These are phyloP conservation scores for Phalanger gymnotis DNA, from an alignment of 2,797 vertebrate genomes.

Conservation along the genomic window DNA sequence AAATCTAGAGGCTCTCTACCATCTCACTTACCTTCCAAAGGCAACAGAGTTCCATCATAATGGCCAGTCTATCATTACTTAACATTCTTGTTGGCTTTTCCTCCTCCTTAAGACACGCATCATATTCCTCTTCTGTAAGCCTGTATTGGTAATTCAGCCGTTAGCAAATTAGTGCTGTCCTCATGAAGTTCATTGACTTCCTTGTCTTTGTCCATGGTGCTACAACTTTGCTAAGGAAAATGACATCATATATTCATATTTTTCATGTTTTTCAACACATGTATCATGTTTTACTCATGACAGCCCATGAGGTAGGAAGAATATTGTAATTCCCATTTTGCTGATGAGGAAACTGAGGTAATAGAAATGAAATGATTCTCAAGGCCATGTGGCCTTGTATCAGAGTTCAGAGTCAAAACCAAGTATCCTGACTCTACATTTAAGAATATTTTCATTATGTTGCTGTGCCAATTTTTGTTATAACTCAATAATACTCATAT, in stretches of 20 bases:
- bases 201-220: not conserved
- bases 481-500: not conserved
- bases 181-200: not conserved
- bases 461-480: not conserved
- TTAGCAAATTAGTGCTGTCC: not conserved
- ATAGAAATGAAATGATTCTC: not conserved
- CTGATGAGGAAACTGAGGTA: not conserved
- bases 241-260: not conserved
- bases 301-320: not conserved
- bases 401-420: not conserved
- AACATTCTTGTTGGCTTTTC: not conserved
- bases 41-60: not conserved
- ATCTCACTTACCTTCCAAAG: not conserved
- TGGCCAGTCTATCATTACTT: not conserved
- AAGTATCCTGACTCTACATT: not conserved
- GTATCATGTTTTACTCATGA: not conserved
- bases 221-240: not conserved
- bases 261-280: not conserved
- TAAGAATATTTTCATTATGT: not conserved
- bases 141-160: not conserved
- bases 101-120: not conserved
- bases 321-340: not conserved
- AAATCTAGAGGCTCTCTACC: not conserved
- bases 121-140: not conserved
- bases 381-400: rapidly evolving